Evolutionary conservation across 2,113 vertebrate species (phyloP).

Genomic region (Benthochromis sp.): DNA sequence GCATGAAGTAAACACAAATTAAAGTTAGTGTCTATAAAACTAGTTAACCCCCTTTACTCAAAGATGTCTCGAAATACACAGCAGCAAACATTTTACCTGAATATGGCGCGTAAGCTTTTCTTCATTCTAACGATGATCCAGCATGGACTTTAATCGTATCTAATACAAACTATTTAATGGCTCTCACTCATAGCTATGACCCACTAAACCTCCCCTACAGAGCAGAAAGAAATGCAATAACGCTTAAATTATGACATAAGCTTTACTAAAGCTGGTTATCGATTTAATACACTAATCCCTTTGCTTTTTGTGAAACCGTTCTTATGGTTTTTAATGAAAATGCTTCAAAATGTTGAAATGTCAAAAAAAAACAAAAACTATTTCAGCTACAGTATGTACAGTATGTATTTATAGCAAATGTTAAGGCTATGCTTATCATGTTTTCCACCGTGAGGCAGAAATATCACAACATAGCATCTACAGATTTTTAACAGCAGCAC

Average conservation of each 20-base stretch:
- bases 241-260: neutral
- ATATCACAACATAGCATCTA: neutral
- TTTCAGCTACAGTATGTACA: neutral
- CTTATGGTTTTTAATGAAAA: neutral
- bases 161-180: neutral
- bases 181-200: neutral
- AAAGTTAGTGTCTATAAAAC: neutral
- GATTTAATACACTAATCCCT: neutral
- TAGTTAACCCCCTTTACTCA: neutral
- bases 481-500: constrained; percentile 25
- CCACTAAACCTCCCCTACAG: neutral
- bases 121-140: neutral
- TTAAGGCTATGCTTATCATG: neutral
- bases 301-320: neutral
- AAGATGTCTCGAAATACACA: neutral
- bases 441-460: neutral
- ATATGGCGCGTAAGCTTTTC: neutral
- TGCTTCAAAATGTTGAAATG: constrained; percentile 14
- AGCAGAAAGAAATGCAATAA: neutral
- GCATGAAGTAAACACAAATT: neutral
- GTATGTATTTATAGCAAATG: neutral
- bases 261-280: neutral
- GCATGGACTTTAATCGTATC: neutral
- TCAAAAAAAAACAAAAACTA: neutral
- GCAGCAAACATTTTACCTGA: constrained; percentile 19